phyloP scores from a whole-genome alignment of 2,888 invertebrate species.

The Pheosia tremula region DNA sequence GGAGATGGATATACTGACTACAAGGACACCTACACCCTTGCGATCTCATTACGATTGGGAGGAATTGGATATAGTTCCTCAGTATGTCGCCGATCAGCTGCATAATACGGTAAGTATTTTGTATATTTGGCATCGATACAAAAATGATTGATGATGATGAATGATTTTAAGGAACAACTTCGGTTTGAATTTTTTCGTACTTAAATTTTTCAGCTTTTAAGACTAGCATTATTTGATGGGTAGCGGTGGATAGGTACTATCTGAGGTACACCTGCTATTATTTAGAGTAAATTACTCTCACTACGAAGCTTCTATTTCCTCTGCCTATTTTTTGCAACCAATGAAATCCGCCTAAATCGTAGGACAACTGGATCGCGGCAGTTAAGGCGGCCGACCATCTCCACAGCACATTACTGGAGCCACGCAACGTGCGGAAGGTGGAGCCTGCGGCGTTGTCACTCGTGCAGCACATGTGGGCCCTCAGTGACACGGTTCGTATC shows the following conservation, averaged over 20 bases:
- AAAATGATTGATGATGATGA: too few relatives aligned
- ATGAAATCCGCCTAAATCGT: neutral
- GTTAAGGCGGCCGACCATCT: conserved; percentile 78
- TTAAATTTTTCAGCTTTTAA: too few relatives aligned
- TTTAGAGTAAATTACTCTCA: too few relatives aligned
- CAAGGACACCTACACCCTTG: conserved; percentile 62
- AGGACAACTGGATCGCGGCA: conserved; percentile 79
- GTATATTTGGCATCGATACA: too few relatives aligned
- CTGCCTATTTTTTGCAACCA: neutral
- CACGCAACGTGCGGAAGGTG: conserved; percentile 60
- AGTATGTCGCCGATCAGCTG: conserved; percentile 86
- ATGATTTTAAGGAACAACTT: too few relatives aligned
- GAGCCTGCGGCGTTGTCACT: conserved; percentile 73
- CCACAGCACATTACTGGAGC: conserved; percentile 70
- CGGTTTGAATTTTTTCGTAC: too few relatives aligned
- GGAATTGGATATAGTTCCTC: conserved; percentile 85
- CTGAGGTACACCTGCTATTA: too few relatives aligned
- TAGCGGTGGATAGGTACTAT: too few relatives aligned
- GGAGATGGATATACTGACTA: conserved; percentile 58
- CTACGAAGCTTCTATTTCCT: too few relatives aligned
- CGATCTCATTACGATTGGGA: conserved; percentile 83
- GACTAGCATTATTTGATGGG: too few relatives aligned
- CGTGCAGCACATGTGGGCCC: conserved; percentile 79
- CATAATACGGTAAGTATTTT: conserved; percentile 86
- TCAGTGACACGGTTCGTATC: conserved; percentile 68